Conservation (phyloP, 2,113 vertebrate genomes). For the Colossoma macropomum region DNA sequence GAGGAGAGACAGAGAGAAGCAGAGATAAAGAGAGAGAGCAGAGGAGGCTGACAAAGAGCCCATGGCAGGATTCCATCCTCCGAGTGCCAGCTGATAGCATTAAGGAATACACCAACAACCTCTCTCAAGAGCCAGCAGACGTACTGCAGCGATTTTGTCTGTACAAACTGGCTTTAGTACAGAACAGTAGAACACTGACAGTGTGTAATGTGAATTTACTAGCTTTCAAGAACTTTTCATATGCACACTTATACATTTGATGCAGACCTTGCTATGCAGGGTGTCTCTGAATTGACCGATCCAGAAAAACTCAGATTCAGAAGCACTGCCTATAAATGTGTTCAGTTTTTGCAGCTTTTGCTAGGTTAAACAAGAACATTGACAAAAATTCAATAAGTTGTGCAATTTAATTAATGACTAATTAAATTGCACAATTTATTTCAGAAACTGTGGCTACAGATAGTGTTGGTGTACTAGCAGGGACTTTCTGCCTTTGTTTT, state of each 20-base stretch:
- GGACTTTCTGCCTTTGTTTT: too few species aligned
- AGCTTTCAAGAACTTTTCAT: background rate
- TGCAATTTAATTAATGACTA: too few species aligned
- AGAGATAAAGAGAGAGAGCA: constrained; percentile 16
- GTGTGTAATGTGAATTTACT: background rate
- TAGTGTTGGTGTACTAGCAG: too few species aligned
- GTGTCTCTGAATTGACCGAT: background rate
- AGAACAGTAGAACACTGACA: background rate
- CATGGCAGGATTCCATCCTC: constrained; percentile 34
- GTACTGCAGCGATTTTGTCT: background rate
- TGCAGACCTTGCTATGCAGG: background rate
- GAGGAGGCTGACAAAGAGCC: constrained; percentile 36
- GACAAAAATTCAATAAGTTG: too few species aligned
- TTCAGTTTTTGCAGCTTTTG: background rate
- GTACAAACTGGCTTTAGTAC: background rate
- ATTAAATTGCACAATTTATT: too few species aligned
- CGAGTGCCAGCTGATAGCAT: constrained; percentile 39
- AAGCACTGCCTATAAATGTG: too few species aligned
- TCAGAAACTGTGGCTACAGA: too few species aligned
- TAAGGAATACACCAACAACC: constrained; percentile 24
- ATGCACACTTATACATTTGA: background rate
- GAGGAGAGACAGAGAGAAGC: constrained; percentile 29
- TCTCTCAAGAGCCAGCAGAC: constrained; percentile 11
- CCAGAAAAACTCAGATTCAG: too few species aligned
- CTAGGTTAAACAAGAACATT: background rate